phyloP scores from a whole-genome alignment of 2,888 invertebrate genomes.

The Phalera bucephala region DNA sequence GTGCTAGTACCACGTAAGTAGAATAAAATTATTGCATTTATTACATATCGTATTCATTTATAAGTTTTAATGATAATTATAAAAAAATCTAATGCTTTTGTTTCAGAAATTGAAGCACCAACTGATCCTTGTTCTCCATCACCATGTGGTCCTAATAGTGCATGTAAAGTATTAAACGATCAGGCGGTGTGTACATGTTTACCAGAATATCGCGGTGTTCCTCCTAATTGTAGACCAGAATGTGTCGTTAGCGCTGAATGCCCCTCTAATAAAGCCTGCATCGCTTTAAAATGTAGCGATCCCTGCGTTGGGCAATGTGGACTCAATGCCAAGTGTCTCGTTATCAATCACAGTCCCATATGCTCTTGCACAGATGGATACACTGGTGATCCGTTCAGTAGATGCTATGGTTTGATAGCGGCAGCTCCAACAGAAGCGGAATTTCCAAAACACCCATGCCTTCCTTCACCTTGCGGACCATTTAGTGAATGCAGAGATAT shows the following conservation, averaged over 20 bases:
- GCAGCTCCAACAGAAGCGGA: constrained; percentile 40
- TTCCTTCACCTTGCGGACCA: constrained; percentile 86
- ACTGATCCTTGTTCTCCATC: constrained; percentile 88
- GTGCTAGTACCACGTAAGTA: constrained; percentile 54
- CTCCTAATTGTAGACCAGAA: constrained; percentile 88
- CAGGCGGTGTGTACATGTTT: constrained; percentile 89
- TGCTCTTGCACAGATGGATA: constrained; percentile 85
- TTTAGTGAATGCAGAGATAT: constrained; percentile 86
- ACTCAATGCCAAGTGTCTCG: constrained; percentile 87
- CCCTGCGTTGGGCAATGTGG: constrained; percentile 90
- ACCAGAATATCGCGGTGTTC: constrained; percentile 84
- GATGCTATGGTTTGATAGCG: constrained; percentile 72
- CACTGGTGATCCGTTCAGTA: constrained; percentile 86
- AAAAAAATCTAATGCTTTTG: background rate
- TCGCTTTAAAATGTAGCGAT: constrained; percentile 87
- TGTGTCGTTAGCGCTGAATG: constrained; percentile 89
- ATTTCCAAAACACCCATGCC: constrained; percentile 77
- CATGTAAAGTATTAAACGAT: constrained; percentile 88
- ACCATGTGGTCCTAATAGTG: constrained; percentile 92
- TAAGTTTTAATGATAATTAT: background rate
- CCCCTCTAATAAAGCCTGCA: constrained; percentile 85
- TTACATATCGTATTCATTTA: background rate
- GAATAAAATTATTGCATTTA: constrained; percentile 3
- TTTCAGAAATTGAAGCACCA: constrained; percentile 57
- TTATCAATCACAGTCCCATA: constrained; percentile 88